A percentile compares a stretch with the other conserved stretches of the same genome.
Conservation (phyloP, 2,797 vertebrate species). For the Eospalax fontanierii region DNA sequence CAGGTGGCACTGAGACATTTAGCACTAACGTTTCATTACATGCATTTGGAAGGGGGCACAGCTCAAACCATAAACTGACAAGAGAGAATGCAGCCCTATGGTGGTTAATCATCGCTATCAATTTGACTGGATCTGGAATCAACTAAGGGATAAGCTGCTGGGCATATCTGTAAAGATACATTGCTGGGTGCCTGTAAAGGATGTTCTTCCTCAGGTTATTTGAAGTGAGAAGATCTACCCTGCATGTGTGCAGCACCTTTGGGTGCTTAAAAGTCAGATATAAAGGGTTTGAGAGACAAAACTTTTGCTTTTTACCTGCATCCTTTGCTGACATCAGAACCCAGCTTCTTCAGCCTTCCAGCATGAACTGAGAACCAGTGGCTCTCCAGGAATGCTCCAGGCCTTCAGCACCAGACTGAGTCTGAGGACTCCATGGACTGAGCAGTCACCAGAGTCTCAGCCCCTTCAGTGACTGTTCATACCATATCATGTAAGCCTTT, state of each 20-base stretch:
- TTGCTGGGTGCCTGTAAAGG: neutral
- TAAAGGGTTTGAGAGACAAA: neutral
- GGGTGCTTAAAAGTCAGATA: neutral
- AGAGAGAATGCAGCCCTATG: constrained; percentile 12
- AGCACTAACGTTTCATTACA: neutral
- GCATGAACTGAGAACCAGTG: neutral
- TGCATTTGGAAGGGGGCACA: neutral
- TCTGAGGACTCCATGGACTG: neutral
- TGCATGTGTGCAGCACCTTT: neutral
- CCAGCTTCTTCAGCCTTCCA: neutral
- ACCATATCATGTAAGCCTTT: neutral
- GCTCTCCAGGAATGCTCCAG: neutral
- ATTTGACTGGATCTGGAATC: neutral
- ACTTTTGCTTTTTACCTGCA: neutral
- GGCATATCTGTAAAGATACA: neutral
- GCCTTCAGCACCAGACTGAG: neutral
- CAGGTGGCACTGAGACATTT: constrained; percentile 21
- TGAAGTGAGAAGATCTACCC: neutral
- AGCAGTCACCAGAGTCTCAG: neutral
- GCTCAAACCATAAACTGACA: constrained; percentile 11
- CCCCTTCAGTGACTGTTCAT: neutral
- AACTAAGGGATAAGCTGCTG: neutral
- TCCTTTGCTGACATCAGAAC: neutral
- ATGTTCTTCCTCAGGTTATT: neutral
- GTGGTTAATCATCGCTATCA: neutral